Evolutionary conservation across 1,140 invertebrate species (phyloP).

Genomic region (Antheraea mylitta): DNA sequence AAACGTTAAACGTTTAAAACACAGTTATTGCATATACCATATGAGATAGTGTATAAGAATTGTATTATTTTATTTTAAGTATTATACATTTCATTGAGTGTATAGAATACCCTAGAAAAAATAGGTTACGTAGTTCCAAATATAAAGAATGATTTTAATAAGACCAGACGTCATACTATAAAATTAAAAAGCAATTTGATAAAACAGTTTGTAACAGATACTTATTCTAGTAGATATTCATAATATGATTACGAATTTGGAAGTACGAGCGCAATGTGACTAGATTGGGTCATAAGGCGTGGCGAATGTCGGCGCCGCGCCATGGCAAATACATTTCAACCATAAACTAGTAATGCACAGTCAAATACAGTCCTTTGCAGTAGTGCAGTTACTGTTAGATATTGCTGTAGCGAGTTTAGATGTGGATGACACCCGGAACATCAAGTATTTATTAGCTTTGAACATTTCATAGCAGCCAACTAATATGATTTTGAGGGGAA

Average conservation of each 20-base stretch:
- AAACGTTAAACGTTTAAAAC: too few species aligned
- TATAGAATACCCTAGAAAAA: too few species aligned
- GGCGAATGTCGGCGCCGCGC: slow-evolving; percentile 5
- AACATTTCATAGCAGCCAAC: not conserved
- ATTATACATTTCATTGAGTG: too few species aligned
- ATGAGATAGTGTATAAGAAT: too few species aligned
- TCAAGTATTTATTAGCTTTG: not conserved
- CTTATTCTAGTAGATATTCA: not conserved
- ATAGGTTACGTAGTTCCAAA: too few species aligned
- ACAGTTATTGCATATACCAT: too few species aligned
- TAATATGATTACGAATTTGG: slow-evolving; percentile 4
- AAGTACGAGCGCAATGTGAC: slow-evolving; percentile 4
- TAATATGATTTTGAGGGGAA: not conserved
- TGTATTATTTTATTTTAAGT: too few species aligned
- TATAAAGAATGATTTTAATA: not conserved
- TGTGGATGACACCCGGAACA: not conserved
- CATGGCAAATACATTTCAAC: slow-evolving; percentile 15
- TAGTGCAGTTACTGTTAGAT: not conserved
- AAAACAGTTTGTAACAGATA: not conserved
- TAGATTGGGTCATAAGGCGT: slow-evolving; percentile 15
- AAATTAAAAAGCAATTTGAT: not conserved
- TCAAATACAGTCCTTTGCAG: slow-evolving; percentile 2
- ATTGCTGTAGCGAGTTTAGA: not conserved
- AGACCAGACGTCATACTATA: too few species aligned
- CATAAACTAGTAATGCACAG: slow-evolving; percentile 10